phyloP scores from a whole-genome alignment of 2,888 invertebrate genomes.

The Mesorhabditis sp. region DNA sequence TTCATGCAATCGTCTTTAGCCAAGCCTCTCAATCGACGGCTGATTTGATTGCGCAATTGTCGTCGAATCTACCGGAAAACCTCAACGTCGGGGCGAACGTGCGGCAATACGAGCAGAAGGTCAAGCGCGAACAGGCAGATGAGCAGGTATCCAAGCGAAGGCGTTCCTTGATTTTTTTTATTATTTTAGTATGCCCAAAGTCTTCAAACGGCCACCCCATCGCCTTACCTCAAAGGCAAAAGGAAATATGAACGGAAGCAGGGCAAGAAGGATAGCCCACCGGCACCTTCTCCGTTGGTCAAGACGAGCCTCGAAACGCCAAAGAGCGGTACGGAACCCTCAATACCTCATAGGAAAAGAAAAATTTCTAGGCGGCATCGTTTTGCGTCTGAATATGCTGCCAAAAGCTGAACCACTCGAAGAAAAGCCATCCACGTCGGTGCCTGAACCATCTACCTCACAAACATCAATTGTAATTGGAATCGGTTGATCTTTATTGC shows the following conservation, averaged over 20 bases:
- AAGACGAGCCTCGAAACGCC: no score
- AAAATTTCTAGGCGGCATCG: no score
- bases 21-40: conserved; percentile 27
- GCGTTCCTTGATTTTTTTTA: not conserved
- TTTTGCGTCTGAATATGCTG: no score
- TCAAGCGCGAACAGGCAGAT: conserved; percentile 35
- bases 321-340: no score
- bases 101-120: conserved; percentile 32
- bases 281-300: no score
- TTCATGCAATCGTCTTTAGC: not conserved
- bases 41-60: conserved; percentile 47
- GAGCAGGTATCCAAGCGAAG: conserved; percentile 26
- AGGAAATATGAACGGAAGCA: conserved; percentile 7
- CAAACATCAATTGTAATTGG: no score
- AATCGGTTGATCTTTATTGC: no score
- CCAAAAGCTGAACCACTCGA: no score
- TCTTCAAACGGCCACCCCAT: conserved; percentile 1
- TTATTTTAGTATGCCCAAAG: not conserved
- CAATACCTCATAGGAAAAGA: no score
- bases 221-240: not conserved
- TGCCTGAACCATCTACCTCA: no score
- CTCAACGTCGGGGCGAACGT: conserved; percentile 38
- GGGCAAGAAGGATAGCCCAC: not conserved
- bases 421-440: no score
- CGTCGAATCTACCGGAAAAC: conserved; percentile 39